Evolutionary conservation across 2,113 vertebrate species (phyloP).

Genomic region (Callocephalon fimbriatum): DNA sequence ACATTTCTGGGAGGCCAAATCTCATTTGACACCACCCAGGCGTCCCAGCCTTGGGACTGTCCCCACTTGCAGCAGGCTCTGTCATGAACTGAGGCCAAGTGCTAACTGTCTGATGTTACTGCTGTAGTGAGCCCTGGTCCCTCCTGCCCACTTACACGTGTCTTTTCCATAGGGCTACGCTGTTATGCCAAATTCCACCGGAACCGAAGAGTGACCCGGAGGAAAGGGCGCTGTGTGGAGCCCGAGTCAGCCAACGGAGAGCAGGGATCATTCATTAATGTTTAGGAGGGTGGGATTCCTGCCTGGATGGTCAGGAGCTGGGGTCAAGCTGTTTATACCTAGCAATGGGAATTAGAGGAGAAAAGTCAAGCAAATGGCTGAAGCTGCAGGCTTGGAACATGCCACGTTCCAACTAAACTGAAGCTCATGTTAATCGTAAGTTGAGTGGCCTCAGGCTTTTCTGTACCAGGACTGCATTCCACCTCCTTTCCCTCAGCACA

Average conservation of each 20-base stretch:
- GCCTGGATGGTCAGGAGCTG: neutral
- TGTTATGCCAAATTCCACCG: conserved; percentile 98
- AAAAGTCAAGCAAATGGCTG: neutral
- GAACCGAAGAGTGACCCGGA: conserved; percentile 91
- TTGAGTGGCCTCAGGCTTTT: neutral
- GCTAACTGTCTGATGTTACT: neutral
- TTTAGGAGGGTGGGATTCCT: conserved; percentile 71
- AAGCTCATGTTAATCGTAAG: neutral
- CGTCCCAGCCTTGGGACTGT: neutral
- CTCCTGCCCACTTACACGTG: neutral
- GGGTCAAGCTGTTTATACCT: neutral
- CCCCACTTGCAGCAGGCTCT: neutral
- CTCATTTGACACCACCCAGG: neutral
- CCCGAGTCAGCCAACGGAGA: conserved; percentile 87
- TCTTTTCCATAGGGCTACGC: conserved; percentile 83
- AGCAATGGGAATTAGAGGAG: neutral
- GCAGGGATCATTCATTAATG: conserved; percentile 93
- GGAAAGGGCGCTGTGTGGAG: conserved; percentile 94
- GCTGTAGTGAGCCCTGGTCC: neutral
- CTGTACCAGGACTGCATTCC: neutral
- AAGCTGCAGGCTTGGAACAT: conserved; percentile 9
- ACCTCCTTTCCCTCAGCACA: neutral
- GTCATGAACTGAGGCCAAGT: neutral
- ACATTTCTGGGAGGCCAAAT: too few relatives aligned
- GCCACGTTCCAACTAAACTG: neutral